Evolutionary conservation across 2,113 vertebrate genomes (phyloP), one percentile per base, ranked within the genome.

Genomic region (Nothoprocta perdicaria): DNA sequence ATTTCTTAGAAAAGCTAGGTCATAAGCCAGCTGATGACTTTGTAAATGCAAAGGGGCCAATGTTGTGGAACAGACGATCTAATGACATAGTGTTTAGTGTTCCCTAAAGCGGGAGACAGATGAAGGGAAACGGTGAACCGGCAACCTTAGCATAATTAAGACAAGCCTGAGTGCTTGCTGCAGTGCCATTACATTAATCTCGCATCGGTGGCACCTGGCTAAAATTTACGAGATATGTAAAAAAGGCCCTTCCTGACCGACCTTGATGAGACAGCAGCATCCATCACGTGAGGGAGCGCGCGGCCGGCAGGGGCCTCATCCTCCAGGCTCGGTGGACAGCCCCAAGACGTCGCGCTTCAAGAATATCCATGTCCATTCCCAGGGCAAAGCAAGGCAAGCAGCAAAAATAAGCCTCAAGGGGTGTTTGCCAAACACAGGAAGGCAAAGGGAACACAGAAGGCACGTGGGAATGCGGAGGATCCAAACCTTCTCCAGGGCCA

Each of bases 81-180:
- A 98, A 98, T 97, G 98, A 98, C 98, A 98, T 95, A 98, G 98
- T 98, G 98, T 98, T 98, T 98, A 98, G 98, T 98, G 98, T 98
- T 98, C 98, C 98, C 98, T 98, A 98, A 98, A 98, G 98, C 96
- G 12, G 94, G 97, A 98, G 98, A 98, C 97, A 98, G 98, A 98
- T 98, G 98, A 98, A 98, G 97, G 97, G 97, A 97, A 98, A 98
- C 85, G 80, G 97, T 97, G 98, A 98, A 98, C 97, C 94, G 45
- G 97, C 97, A 98, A 98, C 98, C 98, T 98, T 98, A 98, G 98
- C 98, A 98, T 98, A 98, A 98, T 98, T 98, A 98, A 98, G 98
- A 98, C 98, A 98, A 98, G 98, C 96, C 96, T 98, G 97, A 98
- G 97, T 96, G 98, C 98, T 97, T 98, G 97, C 98, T 95, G 94